Evolutionary conservation across 1,140 invertebrate genomes (phyloP).

Genomic region (Aphis gossypii): DNA sequence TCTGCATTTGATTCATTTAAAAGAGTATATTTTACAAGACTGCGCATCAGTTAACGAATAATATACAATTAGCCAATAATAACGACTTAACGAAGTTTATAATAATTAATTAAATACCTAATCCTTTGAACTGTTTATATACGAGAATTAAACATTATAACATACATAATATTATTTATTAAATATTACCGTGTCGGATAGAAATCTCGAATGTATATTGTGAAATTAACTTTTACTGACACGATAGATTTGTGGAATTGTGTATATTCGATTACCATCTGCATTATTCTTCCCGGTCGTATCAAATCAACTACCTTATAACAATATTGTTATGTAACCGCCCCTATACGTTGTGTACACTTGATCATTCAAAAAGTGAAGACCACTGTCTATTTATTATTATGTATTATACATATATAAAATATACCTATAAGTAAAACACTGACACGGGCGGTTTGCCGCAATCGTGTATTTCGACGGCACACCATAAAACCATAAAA

Average conservation of each 20-base stretch:
- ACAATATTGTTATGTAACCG: neutral
- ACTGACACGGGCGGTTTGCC: neutral
- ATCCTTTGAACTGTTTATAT: too few relatives aligned
- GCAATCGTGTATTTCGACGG: neutral
- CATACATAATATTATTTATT: neutral
- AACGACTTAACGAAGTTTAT: too few relatives aligned
- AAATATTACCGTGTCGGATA: neutral
- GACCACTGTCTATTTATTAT: neutral
- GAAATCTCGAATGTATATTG: neutral
- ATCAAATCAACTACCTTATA: neutral
- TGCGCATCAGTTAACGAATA: neutral
- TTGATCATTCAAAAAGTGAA: constrained; percentile 24
- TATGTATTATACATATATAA: neutral
- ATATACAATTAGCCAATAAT: neutral
- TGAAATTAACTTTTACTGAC: neutral
- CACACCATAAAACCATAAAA: neutral
- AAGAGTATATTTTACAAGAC: neutral
- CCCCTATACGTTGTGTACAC: neutral
- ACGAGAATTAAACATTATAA: too few relatives aligned
- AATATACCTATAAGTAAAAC: neutral
- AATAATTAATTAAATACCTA: too few relatives aligned
- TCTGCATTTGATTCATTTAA: neutral
- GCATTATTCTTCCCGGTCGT: neutral
- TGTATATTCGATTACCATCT: neutral
- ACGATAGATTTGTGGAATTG: too few relatives aligned